Evolutionary conservation across 2,113 vertebrate species (phyloP), one percentile per base, ranked within the genome.

Genomic region (Triplophysa tibetana): DNA sequence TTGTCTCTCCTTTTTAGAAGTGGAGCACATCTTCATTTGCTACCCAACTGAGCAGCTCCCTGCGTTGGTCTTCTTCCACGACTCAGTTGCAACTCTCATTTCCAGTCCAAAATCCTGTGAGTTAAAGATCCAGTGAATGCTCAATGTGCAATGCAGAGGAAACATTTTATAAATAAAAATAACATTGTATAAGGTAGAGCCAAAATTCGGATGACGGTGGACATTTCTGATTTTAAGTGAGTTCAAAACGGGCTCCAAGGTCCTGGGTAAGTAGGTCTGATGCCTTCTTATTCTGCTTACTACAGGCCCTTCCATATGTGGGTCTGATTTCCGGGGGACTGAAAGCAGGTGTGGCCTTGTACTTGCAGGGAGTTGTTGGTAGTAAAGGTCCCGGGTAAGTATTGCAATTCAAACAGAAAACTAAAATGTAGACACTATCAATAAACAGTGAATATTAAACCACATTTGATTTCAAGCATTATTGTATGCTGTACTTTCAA

Each of bases 241-340:
- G 9, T 52, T 26, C 1, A 50, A 43, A 33, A 73, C 16, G 16
- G 43, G 61, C 66, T 58, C 17, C 50, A 6, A 5, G 16, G 50
- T 52, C 12, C 50, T 52, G 13, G 14, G 6, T 52, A 17, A 52
- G 13, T 16, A 52, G 9, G 43, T 11, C 43, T 45, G 11, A 45
- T 45, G 10, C 2, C 43, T 45, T 12, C 67, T n/a, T 8, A 11
- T 63, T 70, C 0, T 77, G 0, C 0, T 26, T 11, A 23, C 14
- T 43, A 1, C 43, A 81, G 80, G 41, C 1, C 4, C 8, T 81
- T 70, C 80, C 80, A n/a, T 81, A 64, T 65, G 21, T 64, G 9
- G 50, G 11, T 13, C 2, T 29, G 12, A 58, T 81, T 38, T 5
- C 43, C 9, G n/a, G 26, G 43, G 29, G 8, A 13, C 1, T 67